Evolutionary conservation across 2,797 vertebrate genomes (phyloP).

Genomic region (Urophycis tenuis): DNA sequence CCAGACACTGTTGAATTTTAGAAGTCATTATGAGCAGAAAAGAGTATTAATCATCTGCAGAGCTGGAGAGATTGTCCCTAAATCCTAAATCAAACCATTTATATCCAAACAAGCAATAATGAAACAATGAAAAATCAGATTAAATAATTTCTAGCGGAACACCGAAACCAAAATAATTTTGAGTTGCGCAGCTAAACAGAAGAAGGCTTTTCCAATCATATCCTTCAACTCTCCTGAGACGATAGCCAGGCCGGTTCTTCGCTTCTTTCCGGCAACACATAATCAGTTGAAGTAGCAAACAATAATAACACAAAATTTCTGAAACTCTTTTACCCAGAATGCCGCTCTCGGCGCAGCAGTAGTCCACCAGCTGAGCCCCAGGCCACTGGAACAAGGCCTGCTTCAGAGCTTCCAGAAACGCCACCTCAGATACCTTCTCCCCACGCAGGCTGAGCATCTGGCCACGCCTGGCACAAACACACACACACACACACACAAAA

Average conservation of each 20-base stretch:
- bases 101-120: too few species aligned
- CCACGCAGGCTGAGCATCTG: conserved; percentile 82
- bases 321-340: conserved; percentile 75
- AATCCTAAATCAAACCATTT: background rate
- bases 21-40: too few species aligned
- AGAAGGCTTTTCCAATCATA: background rate
- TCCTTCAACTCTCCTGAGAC: background rate
- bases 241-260: too few species aligned
- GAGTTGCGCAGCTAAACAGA: too few species aligned
- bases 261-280: background rate
- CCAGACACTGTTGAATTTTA: too few species aligned
- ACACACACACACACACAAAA: background rate
- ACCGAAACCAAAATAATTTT: too few species aligned
- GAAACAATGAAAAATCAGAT: too few species aligned
- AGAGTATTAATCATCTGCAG: background rate
- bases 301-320: too few species aligned
- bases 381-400: conserved; percentile 76
- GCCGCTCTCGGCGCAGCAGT: conserved; percentile 80
- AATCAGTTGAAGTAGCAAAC: background rate
- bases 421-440: conserved; percentile 75
- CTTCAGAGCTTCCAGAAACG: conserved; percentile 73
- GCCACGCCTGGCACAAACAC: conserved; percentile 63
- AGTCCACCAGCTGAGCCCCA: conserved; percentile 79
- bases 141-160: too few species aligned
- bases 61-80: background rate